A percentile compares a stretch with the other conserved stretches of the same genome.
These are phyloP conservation scores for Mus pahari DNA, from an alignment of 2,113 vertebrate genomes.

Conservation along the genomic window DNA sequence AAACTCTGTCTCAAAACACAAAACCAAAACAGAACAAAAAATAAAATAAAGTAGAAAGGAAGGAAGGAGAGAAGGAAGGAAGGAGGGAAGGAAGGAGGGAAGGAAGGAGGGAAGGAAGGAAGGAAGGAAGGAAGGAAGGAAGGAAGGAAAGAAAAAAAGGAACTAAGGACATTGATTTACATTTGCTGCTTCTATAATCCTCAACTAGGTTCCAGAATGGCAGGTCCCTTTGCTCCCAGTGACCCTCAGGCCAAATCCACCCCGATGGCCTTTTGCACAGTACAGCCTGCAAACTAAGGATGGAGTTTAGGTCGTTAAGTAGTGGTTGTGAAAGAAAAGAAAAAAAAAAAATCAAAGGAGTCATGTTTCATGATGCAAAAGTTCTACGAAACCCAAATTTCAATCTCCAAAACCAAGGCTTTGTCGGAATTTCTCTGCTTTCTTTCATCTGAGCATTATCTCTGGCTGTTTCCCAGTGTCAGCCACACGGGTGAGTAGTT, in stretches of 20 bases:
- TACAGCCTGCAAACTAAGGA: background rate
- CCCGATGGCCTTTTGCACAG: background rate
- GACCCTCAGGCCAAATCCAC: background rate
- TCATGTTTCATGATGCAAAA: constrained; percentile 4
- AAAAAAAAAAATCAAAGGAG: constrained; percentile 7
- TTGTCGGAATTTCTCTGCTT: background rate
- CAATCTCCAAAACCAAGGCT: constrained; percentile 2
- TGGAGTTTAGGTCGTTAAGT: background rate
- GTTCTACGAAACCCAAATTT: constrained; percentile 35
- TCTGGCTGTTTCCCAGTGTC: background rate
- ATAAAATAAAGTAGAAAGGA: background rate
- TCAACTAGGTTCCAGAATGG: background rate
- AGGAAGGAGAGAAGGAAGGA: background rate
- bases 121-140: no score
- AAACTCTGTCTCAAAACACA: background rate
- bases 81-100: no score
- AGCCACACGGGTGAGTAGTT: background rate
- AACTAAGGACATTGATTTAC: background rate
- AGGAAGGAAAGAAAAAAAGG: background rate
- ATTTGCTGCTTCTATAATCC: background rate
- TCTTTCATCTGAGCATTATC: background rate
- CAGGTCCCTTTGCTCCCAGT: background rate
- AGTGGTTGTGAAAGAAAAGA: background rate
- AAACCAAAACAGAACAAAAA: background rate
- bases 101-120: no score